These are phyloP conservation scores for Macrotis lagotis DNA, from an alignment of 2,113 vertebrate species.

Conservation along the genomic window DNA sequence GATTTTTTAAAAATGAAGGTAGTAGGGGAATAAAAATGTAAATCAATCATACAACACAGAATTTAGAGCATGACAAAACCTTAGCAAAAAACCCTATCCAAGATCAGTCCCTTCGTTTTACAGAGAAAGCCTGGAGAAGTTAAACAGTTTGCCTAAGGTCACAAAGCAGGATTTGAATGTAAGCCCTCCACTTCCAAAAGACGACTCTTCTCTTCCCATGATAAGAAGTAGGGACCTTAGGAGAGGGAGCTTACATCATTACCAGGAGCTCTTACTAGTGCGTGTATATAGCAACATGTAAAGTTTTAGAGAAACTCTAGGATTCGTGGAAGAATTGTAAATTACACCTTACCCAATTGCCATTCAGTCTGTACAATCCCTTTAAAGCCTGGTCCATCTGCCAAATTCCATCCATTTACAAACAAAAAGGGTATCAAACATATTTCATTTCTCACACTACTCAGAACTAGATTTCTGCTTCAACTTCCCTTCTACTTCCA, in stretches of 20 bases:
- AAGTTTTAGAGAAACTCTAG: neutral
- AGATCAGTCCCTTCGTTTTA: neutral
- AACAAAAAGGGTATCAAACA: neutral
- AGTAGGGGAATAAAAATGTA: neutral
- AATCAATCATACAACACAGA: neutral
- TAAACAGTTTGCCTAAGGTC: neutral
- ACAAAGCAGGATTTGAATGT: neutral
- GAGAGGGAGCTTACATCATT: neutral
- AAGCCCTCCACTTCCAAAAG: neutral
- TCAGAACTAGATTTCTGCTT: neutral
- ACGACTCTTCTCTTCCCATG: rapidly evolving
- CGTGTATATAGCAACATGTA: neutral
- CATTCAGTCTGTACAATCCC: neutral
- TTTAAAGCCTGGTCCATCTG: rapidly evolving
- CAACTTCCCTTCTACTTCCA: neutral
- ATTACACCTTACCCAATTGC: neutral
- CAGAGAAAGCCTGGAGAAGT: neutral
- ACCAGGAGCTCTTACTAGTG: neutral
- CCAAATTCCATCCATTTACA: neutral
- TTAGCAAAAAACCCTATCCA: neutral
- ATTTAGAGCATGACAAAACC: neutral
- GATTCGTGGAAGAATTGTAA: neutral
- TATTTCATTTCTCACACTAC: neutral
- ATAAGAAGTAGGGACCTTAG: neutral
- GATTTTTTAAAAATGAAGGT: neutral